A percentile compares a stretch with the other conserved stretches of the same genome.
These are phyloP conservation scores for Lampris incognitus DNA, from an alignment of 2,113 vertebrate species.

Conservation along the genomic window DNA sequence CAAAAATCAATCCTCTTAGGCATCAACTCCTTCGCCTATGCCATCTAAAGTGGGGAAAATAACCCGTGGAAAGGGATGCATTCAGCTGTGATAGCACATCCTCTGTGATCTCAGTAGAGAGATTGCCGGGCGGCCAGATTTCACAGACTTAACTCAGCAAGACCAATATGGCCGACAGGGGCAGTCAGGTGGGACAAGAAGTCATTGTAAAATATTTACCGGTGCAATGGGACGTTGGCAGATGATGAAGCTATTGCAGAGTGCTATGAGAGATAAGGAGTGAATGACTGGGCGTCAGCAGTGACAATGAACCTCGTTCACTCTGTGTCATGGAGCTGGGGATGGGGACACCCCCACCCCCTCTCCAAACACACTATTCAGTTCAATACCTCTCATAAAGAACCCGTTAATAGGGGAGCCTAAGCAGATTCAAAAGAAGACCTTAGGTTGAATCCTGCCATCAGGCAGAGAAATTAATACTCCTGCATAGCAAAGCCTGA, in stretches of 20 bases:
- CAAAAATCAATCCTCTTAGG: slow-evolving; percentile 55
- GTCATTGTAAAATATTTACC: slow-evolving; percentile 14
- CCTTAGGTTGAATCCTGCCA: neutral
- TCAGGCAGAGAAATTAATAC: neutral
- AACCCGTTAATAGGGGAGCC: too few relatives aligned
- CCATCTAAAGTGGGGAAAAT: slow-evolving; percentile 29
- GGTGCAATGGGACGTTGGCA: slow-evolving; percentile 7
- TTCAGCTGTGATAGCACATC: slow-evolving; percentile 7
- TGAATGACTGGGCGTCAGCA: slow-evolving; percentile 10
- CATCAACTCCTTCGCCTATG: neutral
- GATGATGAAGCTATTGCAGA: slow-evolving; percentile 16
- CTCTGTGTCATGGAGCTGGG: neutral
- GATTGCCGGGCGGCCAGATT: slow-evolving; percentile 2
- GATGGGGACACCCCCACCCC: neutral
- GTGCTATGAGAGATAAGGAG: slow-evolving; percentile 32
- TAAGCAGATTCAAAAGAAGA: neutral
- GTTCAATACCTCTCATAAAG: neutral
- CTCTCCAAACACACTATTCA: neutral
- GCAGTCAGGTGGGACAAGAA: neutral
- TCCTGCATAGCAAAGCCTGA: neutral
- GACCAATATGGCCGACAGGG: neutral
- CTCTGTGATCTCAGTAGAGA: neutral
- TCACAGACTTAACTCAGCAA: slow-evolving; percentile 3
- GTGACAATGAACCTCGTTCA: slow-evolving; percentile 13
- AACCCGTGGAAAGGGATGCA: slow-evolving; percentile 15